Evolutionary conservation across 2,888 invertebrate genomes (phyloP), one percentile per base, ranked within the genome.

Genomic region (Zele albiditarsus): DNA sequence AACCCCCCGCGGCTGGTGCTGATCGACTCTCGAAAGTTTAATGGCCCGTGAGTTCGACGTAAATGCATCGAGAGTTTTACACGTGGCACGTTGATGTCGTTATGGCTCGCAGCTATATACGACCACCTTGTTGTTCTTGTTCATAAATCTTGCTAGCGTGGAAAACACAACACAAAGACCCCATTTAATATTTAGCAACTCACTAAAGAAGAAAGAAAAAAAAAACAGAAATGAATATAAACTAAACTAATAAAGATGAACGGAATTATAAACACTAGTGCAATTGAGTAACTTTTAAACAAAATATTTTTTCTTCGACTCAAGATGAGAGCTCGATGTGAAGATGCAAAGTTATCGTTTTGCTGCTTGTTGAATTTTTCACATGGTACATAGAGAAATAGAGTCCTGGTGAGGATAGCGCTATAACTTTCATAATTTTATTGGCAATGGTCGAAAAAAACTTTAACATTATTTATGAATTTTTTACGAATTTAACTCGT

Each of bases 11-110:
- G 71, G 72, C 72, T 66, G 77, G 65, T 68, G 74, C 57, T 74
- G 77, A 79, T 79, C 76, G 78, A 78, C 74, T 76, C 74, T 73
- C 74, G 76, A 80, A 77, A 78, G 79, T 79, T 79, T 77, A 78
- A 79, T 79, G 78, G 79, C 67, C 73, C 74, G 71, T 76, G 74
- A 76, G 71, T 78, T 78, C 31, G 74, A 79, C 74, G 77, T 75
- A 76, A 78, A 79, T 76, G 74, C 77, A 77, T 77, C 65, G 74
- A 53, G 74, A 73, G 73, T 78, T 71, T 77, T 74, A 73, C 74
- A 77, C 78, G 74, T 76, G 73, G 72, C 74, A 76, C 75, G 78
- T 78, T 78, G 77, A 78, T 77, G 78, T 72, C 58, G 66, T 75
- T 77, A 76, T 71, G 66, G 68, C 75, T 71, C 53, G 53, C 8